Percentiles rank a stretch among this genome's conserved stretches.
Conservation (phyloP, 1,140 invertebrate species). For the Theocolax elegans region DNA sequence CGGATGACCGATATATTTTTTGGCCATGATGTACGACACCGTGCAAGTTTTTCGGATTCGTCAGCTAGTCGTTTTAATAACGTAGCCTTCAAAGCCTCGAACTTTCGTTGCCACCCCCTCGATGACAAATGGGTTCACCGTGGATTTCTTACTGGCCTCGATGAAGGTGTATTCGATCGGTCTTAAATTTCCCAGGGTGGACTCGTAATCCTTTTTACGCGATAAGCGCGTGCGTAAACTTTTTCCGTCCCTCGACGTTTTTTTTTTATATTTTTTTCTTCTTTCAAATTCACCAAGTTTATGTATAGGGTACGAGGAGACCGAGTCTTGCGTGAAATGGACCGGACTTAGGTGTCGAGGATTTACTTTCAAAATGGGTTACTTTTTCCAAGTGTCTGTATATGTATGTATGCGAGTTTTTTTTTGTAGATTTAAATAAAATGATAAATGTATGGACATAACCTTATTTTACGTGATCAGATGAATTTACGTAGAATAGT, state of each 20-base stretch:
- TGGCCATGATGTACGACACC: conserved; percentile 19
- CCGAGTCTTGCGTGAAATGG: conserved; percentile 27
- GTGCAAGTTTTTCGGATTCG: conserved; percentile 28
- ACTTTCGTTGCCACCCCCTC: not conserved
- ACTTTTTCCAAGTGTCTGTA: not conserved
- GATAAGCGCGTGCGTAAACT: conserved; percentile 22
- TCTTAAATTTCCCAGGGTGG: conserved; percentile 8
- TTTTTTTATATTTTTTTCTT: not conserved
- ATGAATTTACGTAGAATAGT: too few species aligned
- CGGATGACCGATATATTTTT: conserved; percentile 25
- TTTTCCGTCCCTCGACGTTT: too few species aligned
- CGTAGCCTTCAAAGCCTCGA: conserved; percentile 3
- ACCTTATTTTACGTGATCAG: too few species aligned
- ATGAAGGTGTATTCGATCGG: conserved; percentile 17
- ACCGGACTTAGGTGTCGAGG: not conserved
- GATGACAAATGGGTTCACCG: conserved; percentile 21
- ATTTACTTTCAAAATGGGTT: not conserved
- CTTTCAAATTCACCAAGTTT: conserved; percentile 12
- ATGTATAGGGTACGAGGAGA: not conserved
- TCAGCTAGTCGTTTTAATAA: conserved; percentile 38
- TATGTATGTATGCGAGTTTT: too few species aligned
- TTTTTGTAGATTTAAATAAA: too few species aligned
- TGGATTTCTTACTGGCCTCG: conserved; percentile 17
- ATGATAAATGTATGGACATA: too few species aligned
- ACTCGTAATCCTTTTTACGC: conserved; percentile 9